Conservation (phyloP, 2,888 invertebrate genomes). For the Beris chalybata region DNA sequence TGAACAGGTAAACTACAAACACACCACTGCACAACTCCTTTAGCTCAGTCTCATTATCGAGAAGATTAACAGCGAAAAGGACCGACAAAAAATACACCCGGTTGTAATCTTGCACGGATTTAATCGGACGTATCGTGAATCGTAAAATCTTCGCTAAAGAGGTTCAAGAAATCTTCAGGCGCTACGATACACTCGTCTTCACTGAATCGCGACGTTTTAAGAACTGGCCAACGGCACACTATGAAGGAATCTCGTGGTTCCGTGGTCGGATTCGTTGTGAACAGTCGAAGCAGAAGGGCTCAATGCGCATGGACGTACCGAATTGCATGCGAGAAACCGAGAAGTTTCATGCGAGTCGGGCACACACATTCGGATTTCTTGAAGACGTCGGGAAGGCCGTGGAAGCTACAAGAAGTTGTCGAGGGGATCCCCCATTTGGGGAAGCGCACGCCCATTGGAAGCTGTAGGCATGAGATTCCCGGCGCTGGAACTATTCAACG, state of each 20-base stretch:
- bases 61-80: too few relatives aligned
- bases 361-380: not conserved
- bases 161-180: too few relatives aligned
- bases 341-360: conserved; percentile 8
- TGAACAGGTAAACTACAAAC: too few relatives aligned
- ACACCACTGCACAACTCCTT: too few relatives aligned
- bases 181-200: conserved; percentile 1
- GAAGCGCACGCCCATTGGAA: conserved; percentile 27
- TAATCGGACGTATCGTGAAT: too few relatives aligned
- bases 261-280: not conserved
- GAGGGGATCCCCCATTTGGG: not conserved
- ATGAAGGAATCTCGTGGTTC: not conserved
- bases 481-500: conserved; percentile 19
- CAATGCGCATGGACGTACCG: not conserved
- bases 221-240: conserved; percentile 9
- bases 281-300: conserved; percentile 9
- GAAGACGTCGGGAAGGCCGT: conserved; percentile 6
- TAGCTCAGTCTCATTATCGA: too few relatives aligned
- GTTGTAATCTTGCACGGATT: too few relatives aligned
- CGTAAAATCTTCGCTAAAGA: too few relatives aligned
- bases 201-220: not conserved
- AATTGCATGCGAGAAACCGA: conserved; percentile 13
- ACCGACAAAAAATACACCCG: too few relatives aligned
- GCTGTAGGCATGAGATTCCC: not conserved
- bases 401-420: not conserved